phyloP scores from a whole-genome alignment of 2,888 invertebrate species.

The Xylota sylvarum region DNA sequence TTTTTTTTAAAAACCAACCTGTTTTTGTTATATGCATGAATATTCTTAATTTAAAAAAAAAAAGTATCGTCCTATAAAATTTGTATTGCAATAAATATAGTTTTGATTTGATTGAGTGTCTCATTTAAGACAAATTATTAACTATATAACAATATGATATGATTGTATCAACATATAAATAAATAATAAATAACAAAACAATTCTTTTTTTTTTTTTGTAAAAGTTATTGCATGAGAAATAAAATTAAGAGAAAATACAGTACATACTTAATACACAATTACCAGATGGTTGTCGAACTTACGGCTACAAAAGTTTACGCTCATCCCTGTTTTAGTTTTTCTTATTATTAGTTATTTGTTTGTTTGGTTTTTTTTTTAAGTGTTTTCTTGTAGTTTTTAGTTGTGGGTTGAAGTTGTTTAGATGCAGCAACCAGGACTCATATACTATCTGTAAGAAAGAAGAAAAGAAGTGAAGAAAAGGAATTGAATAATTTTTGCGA shows the following conservation, averaged over 20 bases:
- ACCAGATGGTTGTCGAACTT: constrained; percentile 44
- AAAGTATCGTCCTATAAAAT: constrained; percentile 16
- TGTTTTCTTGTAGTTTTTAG: not conserved
- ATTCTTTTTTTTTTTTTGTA: not conserved
- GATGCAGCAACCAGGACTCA: not conserved
- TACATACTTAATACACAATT: constrained; percentile 26
- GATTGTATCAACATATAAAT: constrained; percentile 63
- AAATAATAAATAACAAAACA: constrained; percentile 47
- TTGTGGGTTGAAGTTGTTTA: not conserved
- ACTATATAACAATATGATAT: constrained; percentile 73
- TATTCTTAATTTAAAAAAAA: constrained; percentile 11
- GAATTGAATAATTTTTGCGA: not conserved
- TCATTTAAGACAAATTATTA: constrained; percentile 41
- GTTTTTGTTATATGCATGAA: not conserved
- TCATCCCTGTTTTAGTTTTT: constrained; percentile 38
- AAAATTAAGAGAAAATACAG: constrained; percentile 8
- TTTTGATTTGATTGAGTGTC: constrained; percentile 18
- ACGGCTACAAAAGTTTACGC: constrained; percentile 53
- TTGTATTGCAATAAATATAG: constrained; percentile 46
- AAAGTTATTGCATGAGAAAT: constrained; percentile 10
- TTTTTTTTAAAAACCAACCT: not conserved
- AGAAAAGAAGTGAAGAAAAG: not conserved
- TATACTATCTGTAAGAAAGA: constrained; percentile 5
- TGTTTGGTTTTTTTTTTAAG: not conserved
- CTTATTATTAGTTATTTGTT: not conserved